Conservation (phyloP, 2,113 vertebrate genomes). For the Tyrannus savana region DNA sequence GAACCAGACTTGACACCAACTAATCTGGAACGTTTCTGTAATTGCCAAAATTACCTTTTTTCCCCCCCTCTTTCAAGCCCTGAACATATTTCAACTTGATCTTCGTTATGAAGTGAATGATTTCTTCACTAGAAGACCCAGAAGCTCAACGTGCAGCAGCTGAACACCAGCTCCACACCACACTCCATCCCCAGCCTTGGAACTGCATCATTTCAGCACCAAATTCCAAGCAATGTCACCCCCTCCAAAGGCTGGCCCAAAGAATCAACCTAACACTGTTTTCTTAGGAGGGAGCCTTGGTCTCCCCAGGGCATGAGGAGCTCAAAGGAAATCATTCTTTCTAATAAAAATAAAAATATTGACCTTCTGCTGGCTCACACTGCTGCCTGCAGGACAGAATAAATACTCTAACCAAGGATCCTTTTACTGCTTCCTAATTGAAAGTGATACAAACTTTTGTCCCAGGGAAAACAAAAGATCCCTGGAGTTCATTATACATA, state of each 20-base stretch:
- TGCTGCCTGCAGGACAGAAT: neutral
- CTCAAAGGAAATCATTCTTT: neutral
- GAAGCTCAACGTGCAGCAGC: neutral
- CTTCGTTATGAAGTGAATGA: neutral
- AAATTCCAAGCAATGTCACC: neutral
- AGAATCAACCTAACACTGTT: neutral
- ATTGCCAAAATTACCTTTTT: neutral
- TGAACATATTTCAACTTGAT: neutral
- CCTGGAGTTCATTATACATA: neutral
- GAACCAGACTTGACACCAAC: neutral
- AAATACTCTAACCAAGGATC: neutral
- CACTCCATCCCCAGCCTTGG: fast-evolving
- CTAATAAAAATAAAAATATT: neutral
- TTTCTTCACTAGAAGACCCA: neutral
- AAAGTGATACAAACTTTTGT: neutral
- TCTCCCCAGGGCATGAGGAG: neutral
- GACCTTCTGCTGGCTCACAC: neutral
- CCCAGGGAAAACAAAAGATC: neutral
- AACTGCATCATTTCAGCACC: neutral
- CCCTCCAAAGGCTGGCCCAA: neutral
- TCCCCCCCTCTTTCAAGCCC: neutral
- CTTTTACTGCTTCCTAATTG: neutral
- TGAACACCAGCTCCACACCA: neutral
- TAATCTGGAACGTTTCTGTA: neutral
- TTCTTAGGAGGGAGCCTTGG: neutral